These are phyloP conservation scores for Glyptemys insculpta DNA, from an alignment of 2,797 vertebrate species.

Conservation along the genomic window DNA sequence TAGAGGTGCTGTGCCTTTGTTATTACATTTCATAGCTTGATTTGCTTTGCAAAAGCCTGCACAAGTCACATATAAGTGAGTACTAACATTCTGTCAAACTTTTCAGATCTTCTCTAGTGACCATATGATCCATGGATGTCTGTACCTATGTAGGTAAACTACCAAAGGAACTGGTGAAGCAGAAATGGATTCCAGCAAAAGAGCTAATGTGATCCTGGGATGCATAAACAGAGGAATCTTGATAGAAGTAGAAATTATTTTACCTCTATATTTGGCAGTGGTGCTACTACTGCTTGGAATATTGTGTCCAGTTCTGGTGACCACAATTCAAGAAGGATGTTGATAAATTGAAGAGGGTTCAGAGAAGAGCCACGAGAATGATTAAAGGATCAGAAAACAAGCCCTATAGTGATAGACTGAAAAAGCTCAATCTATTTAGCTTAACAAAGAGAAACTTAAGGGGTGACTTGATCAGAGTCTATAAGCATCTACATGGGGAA, in stretches of 20 bases:
- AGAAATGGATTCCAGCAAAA: background rate
- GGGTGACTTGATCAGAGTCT: background rate
- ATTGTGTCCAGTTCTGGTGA: background rate
- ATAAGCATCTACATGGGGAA: background rate
- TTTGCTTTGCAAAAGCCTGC: background rate
- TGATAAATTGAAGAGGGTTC: background rate
- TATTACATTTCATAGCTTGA: background rate
- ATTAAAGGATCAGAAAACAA: background rate
- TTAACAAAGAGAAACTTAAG: background rate
- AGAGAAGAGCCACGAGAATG: background rate
- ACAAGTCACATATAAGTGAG: background rate
- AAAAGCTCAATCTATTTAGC: background rate
- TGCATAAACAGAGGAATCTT: background rate
- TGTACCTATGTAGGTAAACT: background rate
- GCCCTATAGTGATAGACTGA: background rate
- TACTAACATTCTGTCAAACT: background rate
- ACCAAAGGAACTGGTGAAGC: background rate
- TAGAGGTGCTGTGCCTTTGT: background rate
- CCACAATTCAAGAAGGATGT: background rate
- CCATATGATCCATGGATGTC: background rate
- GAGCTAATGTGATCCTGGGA: background rate
- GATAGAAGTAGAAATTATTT: background rate
- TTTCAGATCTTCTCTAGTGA: background rate
- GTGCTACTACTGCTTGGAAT: background rate
- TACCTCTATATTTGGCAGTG: background rate